phyloP scores from a whole-genome alignment of 1,140 invertebrate genomes.

The Protaetia brevitarsis region DNA sequence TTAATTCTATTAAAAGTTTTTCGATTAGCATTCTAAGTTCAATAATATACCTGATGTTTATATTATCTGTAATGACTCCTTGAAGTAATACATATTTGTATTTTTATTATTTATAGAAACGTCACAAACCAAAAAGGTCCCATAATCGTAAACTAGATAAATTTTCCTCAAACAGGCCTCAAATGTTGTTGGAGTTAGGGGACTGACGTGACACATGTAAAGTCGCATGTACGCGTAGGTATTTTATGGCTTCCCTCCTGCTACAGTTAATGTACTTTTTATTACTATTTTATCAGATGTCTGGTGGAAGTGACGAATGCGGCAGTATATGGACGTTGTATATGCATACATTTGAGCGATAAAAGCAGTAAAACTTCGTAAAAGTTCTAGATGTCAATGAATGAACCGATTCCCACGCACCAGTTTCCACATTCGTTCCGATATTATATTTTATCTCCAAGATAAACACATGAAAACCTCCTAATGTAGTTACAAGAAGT shows the following conservation, averaged over 20 bases:
- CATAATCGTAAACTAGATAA: slow-evolving; percentile 5
- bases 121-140: neutral
- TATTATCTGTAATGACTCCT: no score
- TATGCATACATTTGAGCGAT: neutral
- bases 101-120: neutral
- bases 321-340: neutral
- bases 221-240: neutral
- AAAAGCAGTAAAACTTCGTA: neutral
- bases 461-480: no score
- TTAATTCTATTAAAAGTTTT: no score
- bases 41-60: no score
- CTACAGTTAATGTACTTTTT: neutral
- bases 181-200: neutral
- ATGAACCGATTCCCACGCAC: no score
- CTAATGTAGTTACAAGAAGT: no score
- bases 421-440: no score
- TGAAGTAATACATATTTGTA: neutral
- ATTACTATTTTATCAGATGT: slow-evolving; percentile 1
- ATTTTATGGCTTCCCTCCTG: neutral
- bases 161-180: neutral
- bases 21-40: no score
- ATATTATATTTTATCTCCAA: no score
- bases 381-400: no score
- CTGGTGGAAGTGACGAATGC: neutral
- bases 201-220: slow-evolving; percentile 7